A percentile compares a stretch with the other conserved stretches of the same genome.
phyloP scores from a whole-genome alignment of 2,888 invertebrate genomes.

The Ligdia adustata region DNA sequence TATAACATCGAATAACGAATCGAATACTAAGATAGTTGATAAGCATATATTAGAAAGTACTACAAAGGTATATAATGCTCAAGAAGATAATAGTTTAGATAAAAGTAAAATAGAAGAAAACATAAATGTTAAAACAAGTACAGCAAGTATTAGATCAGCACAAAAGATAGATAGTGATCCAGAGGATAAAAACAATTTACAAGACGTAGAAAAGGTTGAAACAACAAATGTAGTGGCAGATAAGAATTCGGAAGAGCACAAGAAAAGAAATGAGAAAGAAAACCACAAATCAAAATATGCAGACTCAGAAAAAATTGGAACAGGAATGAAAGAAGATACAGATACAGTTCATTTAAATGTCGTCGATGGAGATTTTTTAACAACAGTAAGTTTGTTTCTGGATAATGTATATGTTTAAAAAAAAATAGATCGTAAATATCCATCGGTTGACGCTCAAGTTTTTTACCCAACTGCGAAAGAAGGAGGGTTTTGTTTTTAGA shows the following conservation, averaged over 20 bases:
- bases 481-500: too few relatives aligned
- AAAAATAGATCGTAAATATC: too few relatives aligned
- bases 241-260: not conserved
- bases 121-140: not conserved
- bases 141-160: not conserved
- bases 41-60: constrained; percentile 12
- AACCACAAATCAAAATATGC: not conserved
- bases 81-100: constrained; percentile 7
- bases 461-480: too few relatives aligned
- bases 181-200: not conserved
- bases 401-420: too few relatives aligned
- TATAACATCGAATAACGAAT: not conserved
- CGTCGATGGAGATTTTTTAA: not conserved
- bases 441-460: too few relatives aligned
- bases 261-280: not conserved
- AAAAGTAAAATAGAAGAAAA: constrained; percentile 4
- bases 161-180: not conserved
- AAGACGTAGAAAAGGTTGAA: constrained; percentile 6
- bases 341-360: not conserved
- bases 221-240: not conserved
- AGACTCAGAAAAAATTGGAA: too few relatives aligned
- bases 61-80: constrained; percentile 6
- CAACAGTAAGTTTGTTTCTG: not conserved
- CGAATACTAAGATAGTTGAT: constrained; percentile 4
- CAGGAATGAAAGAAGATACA: not conserved